These are phyloP conservation scores for Caenorhabditis elegans DNA, from an alignment of 1,140 invertebrate species.

Conservation along the genomic window DNA sequence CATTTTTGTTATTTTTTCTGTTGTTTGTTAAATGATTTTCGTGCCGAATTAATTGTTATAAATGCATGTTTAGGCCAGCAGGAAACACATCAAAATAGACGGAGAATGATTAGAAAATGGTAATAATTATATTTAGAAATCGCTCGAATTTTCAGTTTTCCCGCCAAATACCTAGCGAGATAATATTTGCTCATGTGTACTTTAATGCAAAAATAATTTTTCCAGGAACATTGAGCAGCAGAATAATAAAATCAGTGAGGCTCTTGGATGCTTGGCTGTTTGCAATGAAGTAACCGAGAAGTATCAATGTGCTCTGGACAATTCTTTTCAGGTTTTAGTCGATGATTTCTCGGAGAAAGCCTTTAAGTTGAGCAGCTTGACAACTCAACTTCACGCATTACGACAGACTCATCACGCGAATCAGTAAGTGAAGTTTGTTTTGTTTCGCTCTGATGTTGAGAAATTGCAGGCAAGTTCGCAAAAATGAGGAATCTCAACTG, in stretches of 20 bases:
- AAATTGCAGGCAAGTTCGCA: not conserved
- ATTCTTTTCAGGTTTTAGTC: not conserved
- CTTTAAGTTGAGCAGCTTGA: slow-evolving; percentile 4
- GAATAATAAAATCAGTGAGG: slow-evolving; percentile 4
- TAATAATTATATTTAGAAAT: no score
- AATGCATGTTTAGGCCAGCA: no score
- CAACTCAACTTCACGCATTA: not conserved
- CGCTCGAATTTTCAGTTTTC: not conserved
- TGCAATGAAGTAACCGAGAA: not conserved
- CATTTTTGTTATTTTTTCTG: no score
- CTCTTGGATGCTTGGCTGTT: not conserved
- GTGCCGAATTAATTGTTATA: no score
- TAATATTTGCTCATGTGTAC: no score
- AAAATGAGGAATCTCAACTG: not conserved
- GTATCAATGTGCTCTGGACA: slow-evolving; percentile 7
- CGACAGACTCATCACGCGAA: not conserved
- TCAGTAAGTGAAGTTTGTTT: not conserved
- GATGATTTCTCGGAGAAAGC: slow-evolving; percentile 23
- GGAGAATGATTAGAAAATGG: no score
- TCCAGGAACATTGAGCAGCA: not conserved
- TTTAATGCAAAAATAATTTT: not conserved
- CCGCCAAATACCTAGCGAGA: no score
- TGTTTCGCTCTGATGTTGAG: not conserved
- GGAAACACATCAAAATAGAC: no score
- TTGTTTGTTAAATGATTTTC: no score